phyloP scores from a whole-genome alignment of 2,888 invertebrate genomes.

The Erebia ligea region DNA sequence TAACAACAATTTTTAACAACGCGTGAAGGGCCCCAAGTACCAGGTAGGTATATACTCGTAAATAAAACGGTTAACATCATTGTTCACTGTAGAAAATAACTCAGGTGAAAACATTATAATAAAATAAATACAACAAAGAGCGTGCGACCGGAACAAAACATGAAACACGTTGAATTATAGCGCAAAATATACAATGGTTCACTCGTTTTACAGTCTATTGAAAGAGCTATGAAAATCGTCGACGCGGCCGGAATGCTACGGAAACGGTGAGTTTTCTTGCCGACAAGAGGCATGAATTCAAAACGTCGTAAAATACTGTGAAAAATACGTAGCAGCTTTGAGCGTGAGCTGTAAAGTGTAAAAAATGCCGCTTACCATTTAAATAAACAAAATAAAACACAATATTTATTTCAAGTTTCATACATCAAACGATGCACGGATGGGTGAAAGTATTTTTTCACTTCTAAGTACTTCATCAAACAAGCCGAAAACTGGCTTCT shows the following conservation, averaged over 20 bases:
- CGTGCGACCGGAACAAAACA: constrained; percentile 41
- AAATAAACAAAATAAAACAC: neutral
- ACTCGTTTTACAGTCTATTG: constrained; percentile 52
- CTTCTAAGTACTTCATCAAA: neutral
- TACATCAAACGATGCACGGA: constrained; percentile 39
- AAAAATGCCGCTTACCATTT: no score
- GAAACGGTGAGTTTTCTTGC: constrained; percentile 53
- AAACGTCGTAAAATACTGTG: constrained; percentile 75
- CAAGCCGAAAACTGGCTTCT: no score
- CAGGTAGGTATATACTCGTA: no score
- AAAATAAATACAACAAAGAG: constrained; percentile 37
- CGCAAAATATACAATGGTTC: constrained; percentile 43
- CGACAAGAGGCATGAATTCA: constrained; percentile 68
- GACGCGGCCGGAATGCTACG: constrained; percentile 45
- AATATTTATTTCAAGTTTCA: constrained; percentile 27
- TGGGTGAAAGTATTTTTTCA: constrained; percentile 1
- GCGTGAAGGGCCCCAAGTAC: neutral
- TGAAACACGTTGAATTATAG: constrained; percentile 40
- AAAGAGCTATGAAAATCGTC: constrained; percentile 50
- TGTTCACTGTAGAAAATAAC: constrained; percentile 17
- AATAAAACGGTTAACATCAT: constrained; percentile 11
- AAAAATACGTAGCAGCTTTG: constrained; percentile 45
- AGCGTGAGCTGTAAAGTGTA: neutral
- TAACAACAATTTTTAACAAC: neutral
- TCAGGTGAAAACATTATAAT: constrained; percentile 20